Conservation (phyloP, 2,888 invertebrate species). For the Didymodactylos carnosus region DNA sequence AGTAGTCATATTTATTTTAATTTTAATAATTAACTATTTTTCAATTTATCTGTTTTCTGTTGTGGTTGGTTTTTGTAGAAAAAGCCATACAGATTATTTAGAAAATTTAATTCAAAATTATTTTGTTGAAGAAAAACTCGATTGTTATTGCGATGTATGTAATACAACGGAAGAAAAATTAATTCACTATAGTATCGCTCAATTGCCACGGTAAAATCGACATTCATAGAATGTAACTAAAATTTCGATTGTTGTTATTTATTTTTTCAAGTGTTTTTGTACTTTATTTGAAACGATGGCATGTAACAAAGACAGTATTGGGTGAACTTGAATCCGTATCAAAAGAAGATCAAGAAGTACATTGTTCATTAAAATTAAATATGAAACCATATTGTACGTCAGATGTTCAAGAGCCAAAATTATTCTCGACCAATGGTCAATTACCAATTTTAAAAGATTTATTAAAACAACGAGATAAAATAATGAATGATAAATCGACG, state of each 20-base stretch:
- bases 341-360: not conserved
- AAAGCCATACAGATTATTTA: not conserved
- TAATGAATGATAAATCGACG: too few relatives aligned
- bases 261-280: not conserved
- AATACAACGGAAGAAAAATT: not conserved
- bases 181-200: not conserved
- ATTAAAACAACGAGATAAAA: not conserved
- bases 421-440: not conserved
- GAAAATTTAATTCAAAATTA: not conserved
- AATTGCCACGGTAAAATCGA: not conserved
- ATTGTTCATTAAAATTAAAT: not conserved
- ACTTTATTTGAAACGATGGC: not conserved
- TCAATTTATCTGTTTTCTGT: too few relatives aligned
- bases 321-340: not conserved
- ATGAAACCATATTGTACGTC: not conserved
- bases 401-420: not conserved
- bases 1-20: too few relatives aligned
- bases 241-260: not conserved
- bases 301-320: not conserved
- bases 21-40: too few relatives aligned
- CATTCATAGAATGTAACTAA: not conserved
- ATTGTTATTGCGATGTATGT: not conserved
- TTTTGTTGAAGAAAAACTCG: not conserved
- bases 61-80: too few relatives aligned
- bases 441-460: not conserved